Evolutionary conservation across 2,113 vertebrate species (phyloP).

Genomic region (Sorex fumeus): DNA sequence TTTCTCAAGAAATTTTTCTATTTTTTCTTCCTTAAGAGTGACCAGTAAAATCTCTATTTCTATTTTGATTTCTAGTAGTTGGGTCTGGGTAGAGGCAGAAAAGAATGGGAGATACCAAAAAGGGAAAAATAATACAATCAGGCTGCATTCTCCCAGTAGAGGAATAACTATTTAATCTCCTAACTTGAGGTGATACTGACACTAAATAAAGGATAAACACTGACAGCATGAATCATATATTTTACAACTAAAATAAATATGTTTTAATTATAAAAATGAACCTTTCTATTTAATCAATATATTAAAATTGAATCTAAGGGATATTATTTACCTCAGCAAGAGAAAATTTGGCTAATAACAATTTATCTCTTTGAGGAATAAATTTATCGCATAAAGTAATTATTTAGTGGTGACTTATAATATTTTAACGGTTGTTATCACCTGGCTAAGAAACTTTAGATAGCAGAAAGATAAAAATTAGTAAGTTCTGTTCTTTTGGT

Average conservation of each 20-base stretch:
- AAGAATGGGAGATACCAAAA: background rate
- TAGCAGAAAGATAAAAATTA: background rate
- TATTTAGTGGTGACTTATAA: background rate
- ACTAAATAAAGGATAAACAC: too few species aligned
- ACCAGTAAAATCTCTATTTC: slow-evolving; percentile 6
- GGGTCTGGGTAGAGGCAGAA: background rate
- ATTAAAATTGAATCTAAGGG: background rate
- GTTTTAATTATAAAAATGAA: background rate
- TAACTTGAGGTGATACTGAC: background rate
- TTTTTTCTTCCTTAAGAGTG: background rate
- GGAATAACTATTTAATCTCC: background rate
- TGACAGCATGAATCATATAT: too few species aligned
- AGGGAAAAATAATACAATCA: background rate
- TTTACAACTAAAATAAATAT: too few species aligned
- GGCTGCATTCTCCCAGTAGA: background rate
- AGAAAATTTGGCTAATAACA: background rate
- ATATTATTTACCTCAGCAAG: background rate
- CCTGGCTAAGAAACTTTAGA: background rate
- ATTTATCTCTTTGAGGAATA: background rate
- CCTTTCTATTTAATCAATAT: background rate
- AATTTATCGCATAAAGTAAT: background rate
- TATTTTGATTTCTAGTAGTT: background rate
- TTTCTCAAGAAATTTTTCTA: background rate
- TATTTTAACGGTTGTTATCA: background rate
- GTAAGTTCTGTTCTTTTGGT: background rate